phyloP scores from a whole-genome alignment of 2,888 invertebrate genomes.

The Chromoteleia sp. region DNA sequence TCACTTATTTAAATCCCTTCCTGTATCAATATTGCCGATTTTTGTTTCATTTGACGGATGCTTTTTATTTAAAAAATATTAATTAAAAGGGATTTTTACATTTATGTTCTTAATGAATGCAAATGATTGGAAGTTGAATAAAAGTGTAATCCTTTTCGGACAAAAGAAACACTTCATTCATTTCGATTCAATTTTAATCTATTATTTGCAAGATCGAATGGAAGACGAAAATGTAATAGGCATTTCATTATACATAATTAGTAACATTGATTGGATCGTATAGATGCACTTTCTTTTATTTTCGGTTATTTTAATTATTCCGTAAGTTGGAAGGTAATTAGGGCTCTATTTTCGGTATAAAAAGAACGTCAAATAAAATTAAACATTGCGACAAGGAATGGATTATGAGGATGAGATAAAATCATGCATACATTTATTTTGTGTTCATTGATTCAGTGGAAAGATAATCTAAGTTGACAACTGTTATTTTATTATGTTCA shows the following conservation, averaged over 20 bases:
- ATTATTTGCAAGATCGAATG: slow-evolving; percentile 58
- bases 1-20: slow-evolving; percentile 22
- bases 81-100: slow-evolving; percentile 50
- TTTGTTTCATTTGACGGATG: slow-evolving; percentile 17
- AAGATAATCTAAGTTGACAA: slow-evolving; percentile 51
- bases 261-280: slow-evolving; percentile 20
- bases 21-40: slow-evolving; percentile 19
- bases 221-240: slow-evolving; percentile 45
- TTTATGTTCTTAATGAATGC: slow-evolving; percentile 65
- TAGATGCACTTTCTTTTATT: slow-evolving; percentile 28
- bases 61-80: slow-evolving; percentile 54
- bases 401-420: slow-evolving; percentile 35
- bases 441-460: slow-evolving; percentile 12
- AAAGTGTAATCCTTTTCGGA: slow-evolving; percentile 60
- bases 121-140: slow-evolving; percentile 56
- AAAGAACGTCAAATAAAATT: slow-evolving; percentile 48
- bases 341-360: slow-evolving; percentile 12
- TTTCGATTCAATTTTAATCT: slow-evolving; percentile 60
- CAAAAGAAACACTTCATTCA: slow-evolving; percentile 54
- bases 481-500: slow-evolving; percentile 43
- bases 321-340: slow-evolving; percentile 41
- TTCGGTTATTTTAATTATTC: slow-evolving; percentile 31
- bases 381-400: slow-evolving; percentile 36
- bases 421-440: slow-evolving; percentile 37
- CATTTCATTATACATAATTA: slow-evolving; percentile 39